Evolutionary conservation across 2,888 invertebrate species (phyloP), one percentile per base, ranked within the genome.

Genomic region (Heliconius sara): DNA sequence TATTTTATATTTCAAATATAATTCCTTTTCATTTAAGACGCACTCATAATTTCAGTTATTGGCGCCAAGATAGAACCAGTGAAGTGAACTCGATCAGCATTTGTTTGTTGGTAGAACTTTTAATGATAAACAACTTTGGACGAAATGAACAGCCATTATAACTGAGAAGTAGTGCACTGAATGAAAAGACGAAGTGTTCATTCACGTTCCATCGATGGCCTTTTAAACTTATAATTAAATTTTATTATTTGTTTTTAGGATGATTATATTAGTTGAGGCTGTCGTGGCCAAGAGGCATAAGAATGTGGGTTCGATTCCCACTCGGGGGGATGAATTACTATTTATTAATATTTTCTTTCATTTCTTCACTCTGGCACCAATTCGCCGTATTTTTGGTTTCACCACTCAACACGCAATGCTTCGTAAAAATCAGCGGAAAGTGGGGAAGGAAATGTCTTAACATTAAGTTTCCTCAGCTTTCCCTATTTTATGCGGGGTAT

Each of bases 51-150:
- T 74, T 74, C 63, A 74, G 63, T 74, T 65, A 65, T 39, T 63
- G 74, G 25, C 39, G 63, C 43, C 63, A 74, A 74, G 74, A 74
- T 63, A 73, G 57, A 34, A 72, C 25, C 73, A 73, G 52, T 67
- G 77, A 25, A 71, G 68, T 34, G 73, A 81, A 81, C 77, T 80
- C 72, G 68, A 81, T 81, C 76, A 78, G 67, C 80, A 79, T 80
- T 78, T 65, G 77, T 77, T 77, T 77, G 71, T 75, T 75, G 67
- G 65, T 71, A 71, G 13, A 82, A 83, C 73, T 83, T 83, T 82
- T 79, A 81, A 82, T 78, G 79, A 83, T 83, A 82, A 83, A 80
- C 82, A 83, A 83, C 73, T 80, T 78, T n/a, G 63, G 63, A 76
- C 72, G 70, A 79, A 79, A 81, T 79, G 74, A 63, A 77, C 79